phyloP scores from a whole-genome alignment of 37 sponge, comb jelly and placozoan genomes.

The Agelas oroides region DNA sequence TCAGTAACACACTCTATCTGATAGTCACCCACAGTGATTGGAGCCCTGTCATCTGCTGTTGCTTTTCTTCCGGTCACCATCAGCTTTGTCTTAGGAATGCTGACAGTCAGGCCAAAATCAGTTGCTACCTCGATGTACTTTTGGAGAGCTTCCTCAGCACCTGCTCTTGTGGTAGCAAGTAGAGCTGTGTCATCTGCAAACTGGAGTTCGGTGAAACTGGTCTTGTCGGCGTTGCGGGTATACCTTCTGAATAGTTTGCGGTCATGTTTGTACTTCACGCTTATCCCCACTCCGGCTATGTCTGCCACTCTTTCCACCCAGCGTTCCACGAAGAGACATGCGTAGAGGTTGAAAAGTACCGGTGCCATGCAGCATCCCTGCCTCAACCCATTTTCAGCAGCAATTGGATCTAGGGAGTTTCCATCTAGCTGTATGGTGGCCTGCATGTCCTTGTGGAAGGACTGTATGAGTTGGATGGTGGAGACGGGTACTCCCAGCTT shows the following conservation, averaged over 20 bases:
- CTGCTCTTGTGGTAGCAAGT: slow-evolving; percentile 9
- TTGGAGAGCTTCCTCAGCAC: slow-evolving; percentile 14
- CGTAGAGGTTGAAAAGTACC: slow-evolving; percentile 19
- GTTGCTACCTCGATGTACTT: slow-evolving; percentile 2
- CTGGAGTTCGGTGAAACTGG: background rate
- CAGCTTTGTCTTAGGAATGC: background rate
- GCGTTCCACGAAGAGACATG: slow-evolving; percentile 4
- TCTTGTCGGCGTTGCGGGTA: background rate
- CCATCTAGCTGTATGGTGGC: slow-evolving; percentile 15
- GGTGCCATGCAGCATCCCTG: too few species aligned
- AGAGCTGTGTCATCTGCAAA: slow-evolving; percentile 20
- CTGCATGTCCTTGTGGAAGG: slow-evolving; percentile 25
- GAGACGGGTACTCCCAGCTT: background rate
- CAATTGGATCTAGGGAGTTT: background rate
- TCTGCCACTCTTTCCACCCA: slow-evolving; percentile 3
- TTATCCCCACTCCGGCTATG: background rate
- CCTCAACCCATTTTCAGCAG: too few species aligned
- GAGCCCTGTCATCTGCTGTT: background rate
- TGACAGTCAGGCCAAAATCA: slow-evolving; percentile 9
- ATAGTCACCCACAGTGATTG: too few species aligned
- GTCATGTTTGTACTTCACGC: background rate
- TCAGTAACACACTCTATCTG: too few species aligned
- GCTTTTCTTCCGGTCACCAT: background rate
- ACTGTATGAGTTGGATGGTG: background rate
- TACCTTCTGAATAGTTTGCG: background rate